Base-by-base conservation (phyloP, 2,888 invertebrate genomes). In the Seladonia tumulorum region DNA sequence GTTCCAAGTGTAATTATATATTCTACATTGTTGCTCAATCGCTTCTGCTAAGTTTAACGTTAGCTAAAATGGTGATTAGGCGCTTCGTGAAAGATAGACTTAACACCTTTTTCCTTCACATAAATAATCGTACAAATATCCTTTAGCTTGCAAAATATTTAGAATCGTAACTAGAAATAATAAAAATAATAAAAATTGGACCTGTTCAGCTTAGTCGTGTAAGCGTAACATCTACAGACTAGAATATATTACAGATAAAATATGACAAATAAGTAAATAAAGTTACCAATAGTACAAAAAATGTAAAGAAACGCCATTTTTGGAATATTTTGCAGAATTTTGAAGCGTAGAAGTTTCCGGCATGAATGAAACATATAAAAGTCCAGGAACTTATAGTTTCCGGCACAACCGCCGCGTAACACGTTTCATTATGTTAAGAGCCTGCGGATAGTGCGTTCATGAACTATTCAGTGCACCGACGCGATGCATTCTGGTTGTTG, bases 401-500 rank as follows among this genome's bases (percentile, higher is more conserved):
- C 42, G 25, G 25, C 39, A 14, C 16, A 25, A 70, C 53, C 25
- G 16, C 70, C 42, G n/a, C 14, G 39, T 68, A 70, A 63, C 42
- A 25, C 18, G 57, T 39, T 49, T 49, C 70, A 78, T 82, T 82
- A 73, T 70, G 77, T 47, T 63, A 70, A 81, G 60, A 78, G 81
- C 25, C 42, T 71, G 63, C 68, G 79, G 76, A 60, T 35, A 77
- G 57, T 22, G 18, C 74, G 70, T 79, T 79, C 18, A 63, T 78
- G 79, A 85, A 68, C 72, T 82, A 81, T 83, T 76, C 81, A 86
- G 75, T 74, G 42, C 45, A 7, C 57, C 63, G 39, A 39, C 79
- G 57, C 76, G 49, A 75, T 60, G 76, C 79, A 71, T 86, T 85
- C 68, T 71, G 71, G 72, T 83, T 68, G 86, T 88, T 89, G 82